A percentile compares a stretch with the other conserved stretches of the same genome.
phyloP scores from a whole-genome alignment of 2,888 invertebrate genomes.

The Cheiracanthium punctorium region DNA sequence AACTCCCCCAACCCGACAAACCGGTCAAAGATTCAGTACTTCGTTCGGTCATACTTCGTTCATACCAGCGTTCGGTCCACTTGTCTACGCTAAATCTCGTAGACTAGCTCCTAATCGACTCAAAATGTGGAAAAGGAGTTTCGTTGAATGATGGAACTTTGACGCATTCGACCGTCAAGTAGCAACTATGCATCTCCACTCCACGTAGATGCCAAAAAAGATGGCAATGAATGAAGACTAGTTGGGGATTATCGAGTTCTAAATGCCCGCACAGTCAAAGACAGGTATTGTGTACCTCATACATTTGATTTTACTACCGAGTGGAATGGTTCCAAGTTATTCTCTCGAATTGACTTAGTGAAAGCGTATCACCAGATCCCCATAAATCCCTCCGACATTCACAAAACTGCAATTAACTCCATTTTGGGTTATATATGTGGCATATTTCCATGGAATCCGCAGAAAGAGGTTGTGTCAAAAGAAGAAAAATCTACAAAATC shows the following conservation, averaged over 20 bases:
- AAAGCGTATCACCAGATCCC: slow-evolving; percentile 39
- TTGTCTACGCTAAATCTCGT: too few relatives aligned
- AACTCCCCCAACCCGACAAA: too few relatives aligned
- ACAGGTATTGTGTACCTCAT: background rate
- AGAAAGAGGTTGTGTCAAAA: too few relatives aligned
- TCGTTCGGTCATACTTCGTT: too few relatives aligned
- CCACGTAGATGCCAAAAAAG: background rate
- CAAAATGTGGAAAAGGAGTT: too few relatives aligned
- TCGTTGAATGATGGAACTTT: too few relatives aligned
- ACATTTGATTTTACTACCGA: slow-evolving; percentile 17
- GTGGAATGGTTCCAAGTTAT: background rate
- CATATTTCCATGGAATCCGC: too few relatives aligned
- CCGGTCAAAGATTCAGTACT: too few relatives aligned
- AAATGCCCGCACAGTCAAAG: background rate
- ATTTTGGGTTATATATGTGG: slow-evolving; percentile 37
- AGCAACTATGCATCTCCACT: background rate
- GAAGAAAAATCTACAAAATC: too few relatives aligned
- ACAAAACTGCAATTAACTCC: slow-evolving; percentile 43
- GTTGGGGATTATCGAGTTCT: background rate
- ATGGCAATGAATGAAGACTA: background rate
- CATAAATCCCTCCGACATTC: slow-evolving; percentile 19
- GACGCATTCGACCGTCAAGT: too few relatives aligned
- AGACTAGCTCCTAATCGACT: too few relatives aligned
- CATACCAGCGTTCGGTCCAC: too few relatives aligned
- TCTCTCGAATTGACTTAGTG: background rate